phyloP scores from a whole-genome alignment of 2,797 vertebrate species.

The Staurois parvus region DNA sequence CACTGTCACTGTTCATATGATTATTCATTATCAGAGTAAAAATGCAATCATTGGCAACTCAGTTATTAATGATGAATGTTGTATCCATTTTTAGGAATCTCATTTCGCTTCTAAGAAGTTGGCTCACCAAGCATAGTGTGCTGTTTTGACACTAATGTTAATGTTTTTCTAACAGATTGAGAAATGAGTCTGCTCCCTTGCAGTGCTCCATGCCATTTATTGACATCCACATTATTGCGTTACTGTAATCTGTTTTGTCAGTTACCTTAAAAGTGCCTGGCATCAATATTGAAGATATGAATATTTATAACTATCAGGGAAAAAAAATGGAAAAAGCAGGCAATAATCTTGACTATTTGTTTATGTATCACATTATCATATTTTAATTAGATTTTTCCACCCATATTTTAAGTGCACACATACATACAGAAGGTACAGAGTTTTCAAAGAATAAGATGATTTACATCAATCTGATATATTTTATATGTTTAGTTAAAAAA shows the following conservation, averaged over 20 bases:
- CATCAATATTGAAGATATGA: conserved; percentile 9
- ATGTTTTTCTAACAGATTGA: conserved; percentile 51
- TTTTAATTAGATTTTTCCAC: background rate
- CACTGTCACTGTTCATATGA: conserved; percentile 26
- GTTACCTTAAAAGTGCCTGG: conserved; percentile 29
- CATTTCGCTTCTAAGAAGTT: conserved; percentile 44
- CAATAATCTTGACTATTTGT: background rate
- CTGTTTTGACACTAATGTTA: conserved; percentile 57
- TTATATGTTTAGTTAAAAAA: background rate
- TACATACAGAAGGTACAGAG: background rate
- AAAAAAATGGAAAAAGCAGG: background rate
- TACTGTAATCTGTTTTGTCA: conserved; percentile 45
- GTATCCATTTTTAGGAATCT: conserved; percentile 51
- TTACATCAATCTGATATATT: background rate
- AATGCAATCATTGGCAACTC: conserved; percentile 46
- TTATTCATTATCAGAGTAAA: conserved; percentile 50
- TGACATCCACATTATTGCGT: conserved; percentile 48
- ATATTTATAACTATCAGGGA: conserved; percentile 6
- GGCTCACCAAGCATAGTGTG: conserved; percentile 46
- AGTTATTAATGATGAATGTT: conserved; percentile 56
- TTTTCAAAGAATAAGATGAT: no score
- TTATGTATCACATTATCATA: background rate
- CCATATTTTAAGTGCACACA: background rate
- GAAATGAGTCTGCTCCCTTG: conserved; percentile 45
- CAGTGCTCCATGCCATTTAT: conserved; percentile 42